phyloP scores from a whole-genome alignment of 2,888 invertebrate species.

The Hirudinaria manillensis region DNA sequence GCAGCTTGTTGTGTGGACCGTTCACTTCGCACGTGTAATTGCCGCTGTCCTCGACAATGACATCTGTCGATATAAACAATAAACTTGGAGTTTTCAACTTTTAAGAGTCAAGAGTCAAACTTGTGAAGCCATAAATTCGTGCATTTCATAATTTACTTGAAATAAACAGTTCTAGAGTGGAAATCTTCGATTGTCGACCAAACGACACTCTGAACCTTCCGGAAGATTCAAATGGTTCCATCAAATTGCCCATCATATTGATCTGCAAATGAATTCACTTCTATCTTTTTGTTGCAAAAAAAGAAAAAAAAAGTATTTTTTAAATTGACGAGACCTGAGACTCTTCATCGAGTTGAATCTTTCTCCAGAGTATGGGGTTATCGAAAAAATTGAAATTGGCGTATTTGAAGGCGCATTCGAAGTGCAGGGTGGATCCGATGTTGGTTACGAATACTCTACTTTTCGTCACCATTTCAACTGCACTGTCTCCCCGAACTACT shows the following conservation, averaged over 20 bases:
- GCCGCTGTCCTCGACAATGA: conserved; percentile 36
- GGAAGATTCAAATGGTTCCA: conserved; percentile 28
- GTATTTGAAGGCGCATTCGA: conserved; percentile 19
- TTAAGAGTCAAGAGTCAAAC: not conserved
- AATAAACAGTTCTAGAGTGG: too few species aligned
- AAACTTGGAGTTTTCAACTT: not conserved
- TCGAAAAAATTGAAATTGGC: conserved; percentile 14
- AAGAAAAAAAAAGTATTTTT: not conserved
- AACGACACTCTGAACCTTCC: conserved; percentile 27
- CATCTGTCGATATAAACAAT: conserved; percentile 1
- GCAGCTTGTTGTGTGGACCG: conserved; percentile 32
- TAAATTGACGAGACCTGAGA: conserved; percentile 10
- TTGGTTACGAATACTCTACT: conserved; percentile 10
- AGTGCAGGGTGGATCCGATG: not conserved
- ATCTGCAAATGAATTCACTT: conserved; percentile 15
- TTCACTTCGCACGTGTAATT: conserved; percentile 38
- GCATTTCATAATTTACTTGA: too few species aligned
- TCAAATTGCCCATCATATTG: conserved; percentile 32
- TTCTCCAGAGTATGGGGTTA: conserved; percentile 16
- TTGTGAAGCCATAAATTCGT: too few species aligned
- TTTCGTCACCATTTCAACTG: conserved; percentile 12
- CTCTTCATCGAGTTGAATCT: conserved; percentile 18
- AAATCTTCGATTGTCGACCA: not conserved
- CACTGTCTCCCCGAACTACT: too few species aligned
- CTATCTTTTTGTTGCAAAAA: not conserved